Base-by-base conservation (phyloP, 2,113 vertebrate genomes). In the Siniperca knerii region DNA sequence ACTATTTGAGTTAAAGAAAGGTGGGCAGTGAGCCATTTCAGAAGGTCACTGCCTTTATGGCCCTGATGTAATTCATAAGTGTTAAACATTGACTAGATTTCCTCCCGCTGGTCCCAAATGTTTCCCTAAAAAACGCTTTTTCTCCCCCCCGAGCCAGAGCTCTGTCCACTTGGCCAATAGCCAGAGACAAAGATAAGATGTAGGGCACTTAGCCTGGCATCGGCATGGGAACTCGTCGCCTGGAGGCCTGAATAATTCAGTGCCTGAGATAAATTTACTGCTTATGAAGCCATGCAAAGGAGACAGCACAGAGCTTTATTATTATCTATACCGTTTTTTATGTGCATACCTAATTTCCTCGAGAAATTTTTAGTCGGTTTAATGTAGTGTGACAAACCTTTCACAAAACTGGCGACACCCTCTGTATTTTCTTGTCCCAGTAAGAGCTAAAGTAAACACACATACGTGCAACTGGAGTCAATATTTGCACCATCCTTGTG, bases 241-340 rank as follows among this genome's bases (percentile, higher is more conserved):
- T 20, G 29, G 55, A 83, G 82, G 85, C 89, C 84, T 90, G 86
- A 92, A 92, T 90, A 90, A 92, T 93, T 92, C 89, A 92, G 71
- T 0, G 33, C 55, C 87, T 8, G 75, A 84, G 90, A 92, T 91
- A 92, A 85, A 87, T 91, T 79, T 78, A 89, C 87, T 65, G 80
- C 90, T 80, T 71, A 78, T 86, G 74, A 87, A 87, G 79, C 72
- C 87, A 67, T 33, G 80, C 71, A 61, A 83, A 70, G 68, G 33
- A 79, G 58, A 88, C 70, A 16, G 74, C 76, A 61, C 69, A n/a
- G 66, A 71, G 58, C 74, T 65, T 82, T 73, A 58, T 66, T 79
- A 79, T 86, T 25, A 86, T 71, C 85, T 80, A 29, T 33, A 61
- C 42, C 6, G 2, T 8, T 55, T 69, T 64, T 64, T 11, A 62